Base-by-base conservation (phyloP, 2,797 vertebrate species). In the Rhinella marina region DNA sequence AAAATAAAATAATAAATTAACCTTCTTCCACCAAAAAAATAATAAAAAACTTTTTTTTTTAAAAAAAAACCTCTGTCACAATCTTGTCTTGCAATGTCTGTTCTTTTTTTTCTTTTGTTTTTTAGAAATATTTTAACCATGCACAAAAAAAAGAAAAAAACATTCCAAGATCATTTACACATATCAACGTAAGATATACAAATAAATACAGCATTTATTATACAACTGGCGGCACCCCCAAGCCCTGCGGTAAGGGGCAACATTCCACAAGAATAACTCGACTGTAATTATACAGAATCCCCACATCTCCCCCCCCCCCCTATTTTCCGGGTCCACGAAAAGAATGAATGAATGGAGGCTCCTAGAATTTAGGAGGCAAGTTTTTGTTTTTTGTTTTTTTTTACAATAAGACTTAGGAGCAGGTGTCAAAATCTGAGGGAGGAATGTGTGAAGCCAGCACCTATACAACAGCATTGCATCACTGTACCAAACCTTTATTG, bases 141-240 rank as follows among this genome's bases (percentile, higher is more conserved):
- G 88, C 88, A 86, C 72, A 86, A 86, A 89, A 82, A 77, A 68
- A 56, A 64, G 82, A 66, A 56, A 82, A 79, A 64, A 88, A 85
- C 88, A 89, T 86, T 89, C 88, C 88, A 89, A 89, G 88, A 81
- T 86, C 72, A 89, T 89, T 86, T 86, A 89, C 84, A 89, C 88
- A 89, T 86, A 83, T 89, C 84, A 86, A 89, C 88, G 81, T 83
- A 66, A 82, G 84, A 89, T 89, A 89, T 89, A 89, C 88, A 89
- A 86, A 86, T 89, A 89, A 89, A 86, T 89, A 89, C 88, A 89
- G 84, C 72, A 68, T 89, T 89, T 89, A 89, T 89, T 85, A 82
- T 89, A 89, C 88, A 89, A 70, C 77, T 89, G 84, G 84, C n/a
- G 80, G 88, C 84, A 83, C 80, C 88, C 88, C 84, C 82, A 54